Percentiles rank a stretch among this genome's conserved stretches.
Evolutionary conservation across 2,797 vertebrate genomes (phyloP).

Genomic region (Platyrinchus mystaceus): DNA sequence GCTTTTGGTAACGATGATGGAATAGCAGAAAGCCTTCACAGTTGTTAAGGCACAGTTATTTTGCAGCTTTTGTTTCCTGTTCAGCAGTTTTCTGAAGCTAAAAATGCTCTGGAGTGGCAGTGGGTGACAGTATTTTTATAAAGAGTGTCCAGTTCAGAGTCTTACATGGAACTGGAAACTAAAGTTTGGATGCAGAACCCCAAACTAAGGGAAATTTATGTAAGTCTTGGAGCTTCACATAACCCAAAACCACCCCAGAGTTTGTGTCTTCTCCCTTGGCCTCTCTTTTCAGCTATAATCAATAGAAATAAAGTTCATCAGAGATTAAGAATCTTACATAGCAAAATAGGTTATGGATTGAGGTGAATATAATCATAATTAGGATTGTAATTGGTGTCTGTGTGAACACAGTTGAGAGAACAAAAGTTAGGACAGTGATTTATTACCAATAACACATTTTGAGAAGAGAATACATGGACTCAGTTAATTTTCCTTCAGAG

Average conservation of each 20-base stretch:
- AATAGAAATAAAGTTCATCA: background rate
- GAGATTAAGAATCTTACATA: fast-evolving
- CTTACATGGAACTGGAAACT: background rate
- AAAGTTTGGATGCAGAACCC: background rate
- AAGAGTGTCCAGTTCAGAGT: background rate
- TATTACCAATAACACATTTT: background rate
- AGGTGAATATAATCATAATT: background rate
- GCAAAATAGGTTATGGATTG: background rate
- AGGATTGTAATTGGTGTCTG: background rate
- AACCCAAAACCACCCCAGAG: background rate
- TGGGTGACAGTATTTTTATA: background rate
- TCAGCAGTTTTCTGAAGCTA: background rate
- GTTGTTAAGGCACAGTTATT: background rate
- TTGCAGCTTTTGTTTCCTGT: background rate
- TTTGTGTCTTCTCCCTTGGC: background rate
- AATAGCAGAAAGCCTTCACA: background rate
- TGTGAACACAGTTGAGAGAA: background rate
- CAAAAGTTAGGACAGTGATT: background rate
- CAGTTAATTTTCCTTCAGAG: background rate
- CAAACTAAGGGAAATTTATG: background rate
- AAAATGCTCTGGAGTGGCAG: background rate
- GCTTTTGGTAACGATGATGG: fast-evolving
- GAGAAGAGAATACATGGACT: background rate
- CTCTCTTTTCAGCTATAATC: background rate
- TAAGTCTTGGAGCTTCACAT: background rate